phyloP scores from a whole-genome alignment of 2,888 invertebrate genomes.

The Spisula solida region DNA sequence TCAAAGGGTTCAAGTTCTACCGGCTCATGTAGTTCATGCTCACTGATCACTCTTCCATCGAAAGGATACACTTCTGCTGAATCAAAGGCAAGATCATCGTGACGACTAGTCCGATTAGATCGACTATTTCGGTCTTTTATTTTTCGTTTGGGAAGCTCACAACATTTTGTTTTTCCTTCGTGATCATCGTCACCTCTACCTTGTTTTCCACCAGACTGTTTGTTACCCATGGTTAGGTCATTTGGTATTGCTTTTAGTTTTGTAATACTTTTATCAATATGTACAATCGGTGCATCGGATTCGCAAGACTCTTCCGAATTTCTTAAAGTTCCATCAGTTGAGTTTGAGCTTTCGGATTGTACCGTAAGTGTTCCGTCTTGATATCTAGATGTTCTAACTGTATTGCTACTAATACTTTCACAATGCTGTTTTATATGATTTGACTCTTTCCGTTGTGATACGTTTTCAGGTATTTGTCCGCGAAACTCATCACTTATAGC shows the following conservation, averaged over 20 bases:
- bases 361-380: constrained; percentile 24
- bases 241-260: background rate
- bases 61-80: constrained; percentile 69
- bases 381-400: background rate
- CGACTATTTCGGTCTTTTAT: constrained; percentile 49
- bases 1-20: constrained; percentile 72
- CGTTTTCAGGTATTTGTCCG: background rate
- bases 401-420: background rate
- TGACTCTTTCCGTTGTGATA: no score
- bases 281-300: background rate
- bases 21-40: constrained; percentile 62
- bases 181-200: constrained; percentile 63
- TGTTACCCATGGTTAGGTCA: constrained; percentile 59
- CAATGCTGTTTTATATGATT: background rate
- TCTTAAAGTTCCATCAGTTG: constrained; percentile 55
- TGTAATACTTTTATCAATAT: background rate
- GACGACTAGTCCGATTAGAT: constrained; percentile 49
- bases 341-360: constrained; percentile 37
- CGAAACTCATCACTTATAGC: background rate
- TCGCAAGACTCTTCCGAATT: constrained; percentile 49
- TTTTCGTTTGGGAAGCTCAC: constrained; percentile 66
- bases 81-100: constrained; percentile 60
- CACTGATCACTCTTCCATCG: constrained; percentile 54
- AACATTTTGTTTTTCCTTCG: constrained; percentile 65
- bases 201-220: constrained; percentile 36